Conservation (phyloP, 2,797 vertebrate genomes). For the Amblyopsis hoosieri region DNA sequence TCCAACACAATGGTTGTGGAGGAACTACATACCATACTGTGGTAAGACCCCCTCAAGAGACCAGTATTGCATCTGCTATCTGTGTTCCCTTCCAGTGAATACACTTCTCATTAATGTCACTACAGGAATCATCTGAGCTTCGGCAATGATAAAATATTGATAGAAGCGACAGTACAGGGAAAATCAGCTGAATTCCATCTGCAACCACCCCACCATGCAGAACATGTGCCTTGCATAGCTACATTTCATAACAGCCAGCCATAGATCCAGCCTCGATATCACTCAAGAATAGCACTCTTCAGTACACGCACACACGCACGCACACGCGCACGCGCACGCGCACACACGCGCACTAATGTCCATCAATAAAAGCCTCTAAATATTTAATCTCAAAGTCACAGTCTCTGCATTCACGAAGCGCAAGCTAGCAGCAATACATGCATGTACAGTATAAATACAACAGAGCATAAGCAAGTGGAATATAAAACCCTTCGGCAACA, state of each 20-base stretch:
- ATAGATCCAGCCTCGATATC: conserved; percentile 49
- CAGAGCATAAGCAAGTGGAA: conserved; percentile 54
- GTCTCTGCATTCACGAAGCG: conserved; percentile 52
- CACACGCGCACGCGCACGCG: not conserved
- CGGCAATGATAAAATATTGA: not conserved
- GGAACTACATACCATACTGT: conserved; percentile 56
- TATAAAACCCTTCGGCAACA: conserved; percentile 59
- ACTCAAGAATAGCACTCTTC: conserved; percentile 50
- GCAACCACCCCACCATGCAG: conserved; percentile 52
- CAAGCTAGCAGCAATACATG: conserved; percentile 40
- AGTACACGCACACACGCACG: not conserved
- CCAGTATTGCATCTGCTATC: conserved; percentile 56
- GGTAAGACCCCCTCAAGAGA: conserved; percentile 62
- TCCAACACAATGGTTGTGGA: conserved; percentile 54
- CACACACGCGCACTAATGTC: conserved; percentile 14
- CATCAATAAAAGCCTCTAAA: conserved; percentile 53
- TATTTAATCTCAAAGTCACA: conserved; percentile 60
- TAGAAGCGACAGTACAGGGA: too few species aligned
- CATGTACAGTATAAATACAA: conserved; percentile 27
- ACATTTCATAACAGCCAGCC: conserved; percentile 67
- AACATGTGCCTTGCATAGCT: conserved; percentile 69
- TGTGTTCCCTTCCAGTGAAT: conserved; percentile 60
- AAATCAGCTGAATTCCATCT: conserved; percentile 44
- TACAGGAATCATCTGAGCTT: conserved; percentile 49
- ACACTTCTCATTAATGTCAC: conserved; percentile 65